Evolutionary conservation across 2,888 invertebrate species (phyloP).

Genomic region (Agriotes lineatus): DNA sequence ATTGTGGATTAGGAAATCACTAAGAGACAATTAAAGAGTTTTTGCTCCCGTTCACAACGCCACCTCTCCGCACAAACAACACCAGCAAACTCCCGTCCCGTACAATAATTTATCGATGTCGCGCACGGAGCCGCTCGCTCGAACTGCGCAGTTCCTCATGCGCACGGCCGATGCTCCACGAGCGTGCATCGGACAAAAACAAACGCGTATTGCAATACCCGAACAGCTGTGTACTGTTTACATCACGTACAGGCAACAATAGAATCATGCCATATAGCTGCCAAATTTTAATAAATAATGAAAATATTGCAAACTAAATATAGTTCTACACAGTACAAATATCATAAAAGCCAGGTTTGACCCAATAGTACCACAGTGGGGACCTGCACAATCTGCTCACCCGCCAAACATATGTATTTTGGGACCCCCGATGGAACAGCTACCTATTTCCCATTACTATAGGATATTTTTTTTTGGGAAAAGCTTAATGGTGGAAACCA

Average conservation of each 20-base stretch:
- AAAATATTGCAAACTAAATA: no score
- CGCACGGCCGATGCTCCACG: slow-evolving; percentile 32
- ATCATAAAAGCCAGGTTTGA: no score
- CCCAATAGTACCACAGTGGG: no score
- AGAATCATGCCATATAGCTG: no score
- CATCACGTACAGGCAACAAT: slow-evolving; percentile 36
- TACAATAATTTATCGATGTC: slow-evolving; percentile 44
- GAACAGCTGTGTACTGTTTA: slow-evolving; percentile 45
- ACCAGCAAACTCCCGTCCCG: slow-evolving; percentile 39
- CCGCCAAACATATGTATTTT: no score
- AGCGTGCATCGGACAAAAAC: slow-evolving; percentile 36
- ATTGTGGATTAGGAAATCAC: slow-evolving; percentile 32
- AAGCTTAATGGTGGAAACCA: no score
- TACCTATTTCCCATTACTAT: no score
- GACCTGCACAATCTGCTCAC: no score
- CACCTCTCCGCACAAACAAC: slow-evolving; percentile 34
- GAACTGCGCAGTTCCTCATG: slow-evolving; percentile 31
- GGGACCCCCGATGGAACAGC: no score
- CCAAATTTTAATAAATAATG: no score
- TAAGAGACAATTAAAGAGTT: slow-evolving; percentile 29
- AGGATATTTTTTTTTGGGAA: no score
- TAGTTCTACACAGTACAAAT: no score
- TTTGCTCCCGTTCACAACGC: slow-evolving; percentile 24
- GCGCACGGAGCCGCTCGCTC: slow-evolving; percentile 16
- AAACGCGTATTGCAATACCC: slow-evolving; percentile 24